Conservation (phyloP, 2,888 invertebrate genomes). For the Panorpa germanica region DNA sequence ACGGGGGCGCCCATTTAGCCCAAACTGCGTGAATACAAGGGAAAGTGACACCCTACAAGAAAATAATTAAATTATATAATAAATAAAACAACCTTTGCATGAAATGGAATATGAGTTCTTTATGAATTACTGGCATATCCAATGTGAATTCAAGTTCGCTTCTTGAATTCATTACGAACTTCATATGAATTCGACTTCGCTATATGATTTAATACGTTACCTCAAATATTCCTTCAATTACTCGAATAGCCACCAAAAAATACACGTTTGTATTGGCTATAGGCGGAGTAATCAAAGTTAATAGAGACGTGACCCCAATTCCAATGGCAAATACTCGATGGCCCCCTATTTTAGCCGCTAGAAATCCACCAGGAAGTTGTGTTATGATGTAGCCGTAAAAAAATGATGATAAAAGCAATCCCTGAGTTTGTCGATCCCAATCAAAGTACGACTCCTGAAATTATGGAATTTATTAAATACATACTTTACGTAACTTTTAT, state of each 20-base stretch:
- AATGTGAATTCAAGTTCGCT: not conserved
- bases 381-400: conserved; percentile 80
- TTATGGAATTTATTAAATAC: not conserved
- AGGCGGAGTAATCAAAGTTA: conserved; percentile 65
- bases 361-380: conserved; percentile 66
- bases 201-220: no score
- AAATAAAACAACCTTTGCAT: not conserved
- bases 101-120: no score
- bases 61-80: conserved; percentile 4
- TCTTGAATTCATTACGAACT: no score
- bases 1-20: conserved; percentile 65
- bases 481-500: not conserved
- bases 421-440: conserved; percentile 62
- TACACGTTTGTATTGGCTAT: conserved; percentile 53
- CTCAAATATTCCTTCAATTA: conserved; percentile 66
- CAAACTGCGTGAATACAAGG: conserved; percentile 59
- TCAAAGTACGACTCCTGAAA: conserved; percentile 52
- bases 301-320: conserved; percentile 54
- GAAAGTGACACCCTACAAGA: conserved; percentile 21
- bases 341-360: conserved; percentile 71
- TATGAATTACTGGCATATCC: no score
- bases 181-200: not conserved
- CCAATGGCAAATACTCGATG: conserved; percentile 63
- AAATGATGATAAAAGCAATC: conserved; percentile 66
- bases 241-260: conserved; percentile 49